Base-by-base conservation (phyloP, 2,888 invertebrate species). In the Himalopsyche tibetana region DNA sequence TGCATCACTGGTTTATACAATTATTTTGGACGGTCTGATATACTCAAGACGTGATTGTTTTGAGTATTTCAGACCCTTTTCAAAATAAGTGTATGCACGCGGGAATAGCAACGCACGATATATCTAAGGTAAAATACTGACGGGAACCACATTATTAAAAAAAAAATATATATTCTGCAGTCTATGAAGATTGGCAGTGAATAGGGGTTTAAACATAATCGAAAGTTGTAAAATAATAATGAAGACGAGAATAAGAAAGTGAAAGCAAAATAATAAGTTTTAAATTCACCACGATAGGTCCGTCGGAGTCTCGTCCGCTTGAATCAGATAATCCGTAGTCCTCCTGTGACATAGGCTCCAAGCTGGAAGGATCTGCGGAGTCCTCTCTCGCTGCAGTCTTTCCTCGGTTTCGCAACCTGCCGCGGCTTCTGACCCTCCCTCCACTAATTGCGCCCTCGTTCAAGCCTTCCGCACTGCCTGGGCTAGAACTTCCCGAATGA, bases 401-500 rank as follows among this genome's bases (percentile, higher is more conserved):
- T n/a, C 85, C 82, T 6, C 84, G 56, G 92, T 88, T 92, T 87
- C 88, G 63, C 91, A 91, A 87, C 92, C 93, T 63, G 92, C 93
- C 4, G 91, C 91, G 19, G 91, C 91, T 63, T 91, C 92, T 2
- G 92, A 92, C 89, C 92, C 93, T 89, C n/a, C 79, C 83, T 92
- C 92, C 92, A 40, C 55, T 82, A 8, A 83, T 63, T 12, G 42
- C 69, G 15, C 82, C 85, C 15, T 36, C 91, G 90, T 17, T 92
- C 3, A 55, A 63, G 17, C 19, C 79, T 45, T 63, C 63, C 36
- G 56, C 83, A 11, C 82, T 93, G 1, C 93, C 93, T 55, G 93
- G 93, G 88, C 93, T 93, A 85, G 93, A 93, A 89, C 93, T 93
- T 86, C 93, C 93, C 0, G 93, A 93, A 90, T 93, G 93, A 89